Percentiles rank a stretch among this genome's conserved stretches.
Conservation (phyloP, 2,888 invertebrate genomes). For the Drosophila melanosoma region DNA sequence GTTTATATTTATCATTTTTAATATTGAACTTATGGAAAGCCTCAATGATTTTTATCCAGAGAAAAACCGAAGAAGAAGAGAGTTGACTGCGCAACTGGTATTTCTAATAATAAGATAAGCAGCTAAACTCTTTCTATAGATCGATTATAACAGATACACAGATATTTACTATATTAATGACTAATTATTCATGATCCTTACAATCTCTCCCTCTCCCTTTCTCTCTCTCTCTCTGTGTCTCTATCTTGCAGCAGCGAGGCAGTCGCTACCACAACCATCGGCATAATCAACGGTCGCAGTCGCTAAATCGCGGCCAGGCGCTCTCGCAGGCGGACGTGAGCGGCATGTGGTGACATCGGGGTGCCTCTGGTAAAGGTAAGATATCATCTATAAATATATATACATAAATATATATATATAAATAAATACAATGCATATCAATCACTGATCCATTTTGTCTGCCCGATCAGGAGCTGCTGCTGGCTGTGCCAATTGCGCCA, state of each 20-base stretch:
- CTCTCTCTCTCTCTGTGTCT: neutral
- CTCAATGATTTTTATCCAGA: neutral
- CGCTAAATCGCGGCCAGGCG: conserved; percentile 90
- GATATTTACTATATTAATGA: neutral
- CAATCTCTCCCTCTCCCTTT: neutral
- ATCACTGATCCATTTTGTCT: neutral
- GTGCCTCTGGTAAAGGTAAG: conserved; percentile 87
- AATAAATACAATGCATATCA: neutral
- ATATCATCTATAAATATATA: neutral
- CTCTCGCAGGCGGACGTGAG: conserved; percentile 88
- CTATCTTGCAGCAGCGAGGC: conserved; percentile 86
- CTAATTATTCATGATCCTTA: conserved; percentile 4
- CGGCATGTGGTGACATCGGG: conserved; percentile 93
- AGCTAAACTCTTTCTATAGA: too few relatives aligned
- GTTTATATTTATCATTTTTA: too few relatives aligned
- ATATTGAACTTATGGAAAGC: neutral
- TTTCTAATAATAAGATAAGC: neutral
- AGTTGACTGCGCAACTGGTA: neutral
- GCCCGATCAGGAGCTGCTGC: conserved; percentile 82
- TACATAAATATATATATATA: neutral
- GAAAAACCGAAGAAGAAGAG: neutral
- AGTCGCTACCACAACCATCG: conserved; percentile 87
- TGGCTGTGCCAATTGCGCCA: conserved; percentile 87
- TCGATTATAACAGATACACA: neutral
- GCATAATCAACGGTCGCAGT: conserved; percentile 91